phyloP scores from a whole-genome alignment of 2,888 invertebrate genomes.

The Caenorhabditis sp. region DNA sequence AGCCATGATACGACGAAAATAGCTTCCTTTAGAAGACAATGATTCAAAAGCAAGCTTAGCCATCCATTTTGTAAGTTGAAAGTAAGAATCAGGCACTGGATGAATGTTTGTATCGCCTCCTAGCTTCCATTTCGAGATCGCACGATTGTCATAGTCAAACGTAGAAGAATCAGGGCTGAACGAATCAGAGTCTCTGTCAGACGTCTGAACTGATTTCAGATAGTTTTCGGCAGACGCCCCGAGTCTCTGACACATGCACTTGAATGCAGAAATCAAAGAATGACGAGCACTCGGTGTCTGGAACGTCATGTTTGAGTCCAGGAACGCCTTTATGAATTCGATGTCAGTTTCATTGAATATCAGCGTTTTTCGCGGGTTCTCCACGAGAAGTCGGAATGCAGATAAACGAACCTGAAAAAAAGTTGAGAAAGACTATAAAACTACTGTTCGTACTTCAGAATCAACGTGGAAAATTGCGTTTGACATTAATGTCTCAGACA shows the following conservation, averaged over 20 bases:
- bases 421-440: background rate
- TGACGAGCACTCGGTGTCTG: conserved; percentile 61
- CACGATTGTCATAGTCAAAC: conserved; percentile 1
- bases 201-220: conserved; percentile 6
- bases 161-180: conserved; percentile 14
- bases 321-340: conserved; percentile 51
- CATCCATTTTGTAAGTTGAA: conserved; percentile 18
- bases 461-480: conserved; percentile 41
- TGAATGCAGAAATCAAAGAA: conserved; percentile 56
- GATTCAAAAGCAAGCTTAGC: conserved; percentile 56
- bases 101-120: conserved; percentile 1
- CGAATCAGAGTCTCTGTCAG: conserved; percentile 2
- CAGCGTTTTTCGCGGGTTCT: conserved; percentile 59
- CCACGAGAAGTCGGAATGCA: conserved; percentile 59
- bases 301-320: conserved; percentile 59
- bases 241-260: conserved; percentile 49
- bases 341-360: conserved; percentile 50
- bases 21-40: conserved; percentile 55
- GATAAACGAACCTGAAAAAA: conserved; percentile 60
- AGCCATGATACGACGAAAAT: conserved; percentile 61
- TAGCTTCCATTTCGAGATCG: background rate
- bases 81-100: conserved; percentile 17
- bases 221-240: conserved; percentile 17
- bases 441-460: conserved; percentile 5
- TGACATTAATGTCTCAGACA: conserved; percentile 5